These are phyloP conservation scores for Ctenodactylus gundi DNA, from an alignment of 2,113 vertebrate genomes.

Conservation along the genomic window DNA sequence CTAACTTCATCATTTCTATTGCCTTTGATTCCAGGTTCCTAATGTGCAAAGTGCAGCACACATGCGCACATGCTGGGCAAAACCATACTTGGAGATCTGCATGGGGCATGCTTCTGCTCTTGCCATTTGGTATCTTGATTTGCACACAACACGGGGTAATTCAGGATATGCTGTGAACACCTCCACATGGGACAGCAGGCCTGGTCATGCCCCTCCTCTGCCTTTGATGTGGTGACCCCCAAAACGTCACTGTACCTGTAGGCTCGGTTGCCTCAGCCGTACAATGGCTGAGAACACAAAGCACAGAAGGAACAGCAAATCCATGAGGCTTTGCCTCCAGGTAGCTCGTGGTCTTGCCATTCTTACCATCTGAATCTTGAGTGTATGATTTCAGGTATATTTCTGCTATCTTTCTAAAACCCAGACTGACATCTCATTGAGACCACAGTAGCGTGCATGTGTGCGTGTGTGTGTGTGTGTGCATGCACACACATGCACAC, in stretches of 20 bases:
- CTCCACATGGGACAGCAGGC: background rate
- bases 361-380: background rate
- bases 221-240: background rate
- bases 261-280: background rate
- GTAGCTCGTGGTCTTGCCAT: background rate
- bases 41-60: background rate
- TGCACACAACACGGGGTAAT: background rate
- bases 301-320: background rate
- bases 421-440: background rate
- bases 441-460: background rate
- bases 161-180: background rate
- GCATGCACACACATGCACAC: too few relatives aligned
- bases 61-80: background rate
- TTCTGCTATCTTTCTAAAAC: background rate
- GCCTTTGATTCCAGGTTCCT: background rate
- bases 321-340: background rate
- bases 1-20: slow-evolving; percentile 13
- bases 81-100: background rate
- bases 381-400: background rate
- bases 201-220: background rate
- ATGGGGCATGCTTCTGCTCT: background rate
- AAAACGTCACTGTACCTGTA: background rate
- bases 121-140: background rate
- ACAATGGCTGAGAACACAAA: background rate
- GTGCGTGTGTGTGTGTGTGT: too few relatives aligned